These are phyloP conservation scores for Araneus ventricosus DNA, from an alignment of 1,140 invertebrate genomes.

Conservation along the genomic window DNA sequence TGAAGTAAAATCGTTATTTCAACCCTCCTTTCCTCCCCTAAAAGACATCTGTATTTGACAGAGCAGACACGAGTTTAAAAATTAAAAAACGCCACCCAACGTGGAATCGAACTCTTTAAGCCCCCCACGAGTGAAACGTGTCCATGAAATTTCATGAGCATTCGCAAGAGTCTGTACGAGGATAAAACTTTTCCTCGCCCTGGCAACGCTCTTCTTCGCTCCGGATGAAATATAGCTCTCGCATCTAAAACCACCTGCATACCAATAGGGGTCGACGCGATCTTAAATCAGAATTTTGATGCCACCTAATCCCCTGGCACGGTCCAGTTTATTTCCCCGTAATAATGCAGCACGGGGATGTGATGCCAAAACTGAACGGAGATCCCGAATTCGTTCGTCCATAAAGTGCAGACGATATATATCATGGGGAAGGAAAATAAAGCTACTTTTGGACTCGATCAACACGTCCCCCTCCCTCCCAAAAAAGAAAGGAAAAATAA, in stretches of 20 bases:
- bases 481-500: neutral
- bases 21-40: neutral
- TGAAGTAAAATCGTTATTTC: neutral
- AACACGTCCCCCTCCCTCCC: neutral
- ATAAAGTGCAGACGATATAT: constrained; percentile 26
- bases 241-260: constrained; percentile 28
- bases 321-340: constrained; percentile 23
- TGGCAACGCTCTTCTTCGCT: neutral
- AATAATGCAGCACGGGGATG: constrained; percentile 14
- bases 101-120: neutral
- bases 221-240: constrained; percentile 11
- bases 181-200: constrained; percentile 10
- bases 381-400: constrained; percentile 42
- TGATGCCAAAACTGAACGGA: constrained; percentile 7
- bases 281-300: constrained; percentile 50
- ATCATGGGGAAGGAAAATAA: constrained; percentile 29
- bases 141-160: constrained; percentile 36
- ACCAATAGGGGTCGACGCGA: constrained; percentile 23
- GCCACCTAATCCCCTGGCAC: constrained; percentile 32
- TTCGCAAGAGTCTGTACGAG: neutral
- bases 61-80: neutral
- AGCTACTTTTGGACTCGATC: constrained; percentile 28
- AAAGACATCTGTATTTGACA: neutral
- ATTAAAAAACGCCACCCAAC: neutral
- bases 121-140: neutral